These are phyloP conservation scores for Prenolepis imparis DNA, from an alignment of 2,888 invertebrate genomes.

Conservation along the genomic window DNA sequence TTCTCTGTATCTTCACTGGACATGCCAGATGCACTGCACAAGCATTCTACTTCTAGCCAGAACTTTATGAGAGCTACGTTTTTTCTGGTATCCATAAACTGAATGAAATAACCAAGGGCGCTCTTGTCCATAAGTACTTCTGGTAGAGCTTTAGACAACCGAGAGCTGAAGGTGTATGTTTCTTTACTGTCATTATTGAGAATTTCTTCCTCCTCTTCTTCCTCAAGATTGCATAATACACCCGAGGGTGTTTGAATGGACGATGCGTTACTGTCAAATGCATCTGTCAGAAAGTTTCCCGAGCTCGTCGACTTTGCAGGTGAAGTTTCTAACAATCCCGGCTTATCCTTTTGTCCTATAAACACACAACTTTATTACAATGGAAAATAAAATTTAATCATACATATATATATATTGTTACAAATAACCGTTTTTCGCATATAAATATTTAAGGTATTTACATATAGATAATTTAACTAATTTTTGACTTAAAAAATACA, in stretches of 20 bases:
- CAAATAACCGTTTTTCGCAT: too few species aligned
- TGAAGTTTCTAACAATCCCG: slow-evolving; percentile 76
- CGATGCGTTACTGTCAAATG: slow-evolving; percentile 50
- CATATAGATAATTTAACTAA: background rate
- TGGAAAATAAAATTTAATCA: background rate
- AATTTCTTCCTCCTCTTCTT: slow-evolving; percentile 82
- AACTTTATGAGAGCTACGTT: slow-evolving; percentile 90
- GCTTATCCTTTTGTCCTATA: slow-evolving; percentile 79
- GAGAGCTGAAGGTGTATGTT: slow-evolving; percentile 87
- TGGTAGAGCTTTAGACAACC: slow-evolving; percentile 91
- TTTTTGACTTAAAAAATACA: background rate
- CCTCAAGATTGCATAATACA: slow-evolving; percentile 80
- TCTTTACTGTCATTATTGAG: slow-evolving; percentile 68
- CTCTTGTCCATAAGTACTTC: slow-evolving; percentile 93
- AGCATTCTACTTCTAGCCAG: slow-evolving; percentile 92
- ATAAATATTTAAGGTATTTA: background rate
- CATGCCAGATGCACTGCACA: slow-evolving; percentile 81
- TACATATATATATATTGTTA: background rate
- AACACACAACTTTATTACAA: slow-evolving; percentile 20
- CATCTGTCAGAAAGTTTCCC: slow-evolving; percentile 71
- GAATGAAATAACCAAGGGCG: slow-evolving; percentile 94
- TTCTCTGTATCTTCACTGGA: slow-evolving; percentile 23
- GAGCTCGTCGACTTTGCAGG: slow-evolving; percentile 74
- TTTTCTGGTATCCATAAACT: slow-evolving; percentile 93
- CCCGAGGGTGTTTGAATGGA: slow-evolving; percentile 66